Conservation (phyloP, 2,113 vertebrate genomes). For the Alligator mississippiensis region DNA sequence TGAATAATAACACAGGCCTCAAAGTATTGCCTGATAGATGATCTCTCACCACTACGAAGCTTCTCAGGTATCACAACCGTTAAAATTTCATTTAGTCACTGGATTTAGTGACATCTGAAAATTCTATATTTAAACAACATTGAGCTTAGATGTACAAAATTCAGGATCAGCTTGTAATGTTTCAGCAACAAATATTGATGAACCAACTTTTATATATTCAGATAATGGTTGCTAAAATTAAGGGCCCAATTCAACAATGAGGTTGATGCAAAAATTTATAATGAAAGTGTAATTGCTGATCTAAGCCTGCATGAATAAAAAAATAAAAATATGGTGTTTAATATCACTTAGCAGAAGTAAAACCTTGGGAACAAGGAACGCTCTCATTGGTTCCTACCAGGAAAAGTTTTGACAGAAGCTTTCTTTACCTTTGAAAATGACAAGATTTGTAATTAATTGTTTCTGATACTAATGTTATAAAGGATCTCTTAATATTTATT, state of each 20-base stretch:
- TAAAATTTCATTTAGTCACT: conserved; percentile 55
- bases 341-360: neutral
- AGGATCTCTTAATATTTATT: neutral
- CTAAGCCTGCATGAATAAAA: neutral
- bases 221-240: neutral
- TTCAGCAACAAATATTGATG: neutral
- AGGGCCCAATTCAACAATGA: neutral
- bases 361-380: neutral
- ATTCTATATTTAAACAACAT: conserved; percentile 21
- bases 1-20: conserved; percentile 67
- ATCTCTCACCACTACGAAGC: conserved; percentile 14
- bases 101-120: conserved; percentile 36
- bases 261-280: neutral
- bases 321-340: neutral
- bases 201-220: neutral
- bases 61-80: conserved; percentile 62
- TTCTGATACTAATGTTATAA: neutral
- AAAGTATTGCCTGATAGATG: conserved; percentile 61
- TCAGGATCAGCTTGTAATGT: neutral
- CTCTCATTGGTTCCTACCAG: neutral
- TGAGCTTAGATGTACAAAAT: neutral
- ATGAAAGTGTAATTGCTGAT: neutral
- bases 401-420: neutral
- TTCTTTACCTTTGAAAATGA: neutral
- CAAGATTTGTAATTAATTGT: neutral